Percentiles rank a stretch among this genome's conserved stretches.
These are phyloP conservation scores for Blastobasis adustella DNA, from an alignment of 2,888 invertebrate genomes.

Conservation along the genomic window DNA sequence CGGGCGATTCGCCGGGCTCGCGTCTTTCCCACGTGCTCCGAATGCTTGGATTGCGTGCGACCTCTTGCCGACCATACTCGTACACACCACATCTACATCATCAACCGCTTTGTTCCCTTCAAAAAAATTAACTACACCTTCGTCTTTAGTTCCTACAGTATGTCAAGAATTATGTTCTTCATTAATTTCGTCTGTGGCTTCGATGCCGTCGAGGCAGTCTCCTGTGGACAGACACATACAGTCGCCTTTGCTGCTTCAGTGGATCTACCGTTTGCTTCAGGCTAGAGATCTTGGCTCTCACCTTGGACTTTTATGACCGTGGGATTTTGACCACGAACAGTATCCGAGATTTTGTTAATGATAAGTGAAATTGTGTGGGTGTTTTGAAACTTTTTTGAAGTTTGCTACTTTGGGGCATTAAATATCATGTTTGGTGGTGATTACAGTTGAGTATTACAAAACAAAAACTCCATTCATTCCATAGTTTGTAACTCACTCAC, in stretches of 20 bases:
- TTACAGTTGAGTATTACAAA: too few relatives aligned
- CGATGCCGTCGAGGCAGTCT: conserved; percentile 23
- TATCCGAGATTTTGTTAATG: conserved; percentile 43
- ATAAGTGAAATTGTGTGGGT: conserved; percentile 35
- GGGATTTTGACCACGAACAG: conserved; percentile 46
- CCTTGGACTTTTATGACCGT: conserved; percentile 63
- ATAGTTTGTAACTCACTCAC: too few relatives aligned
- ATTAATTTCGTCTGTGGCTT: conserved; percentile 38
- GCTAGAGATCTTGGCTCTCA: conserved; percentile 58
- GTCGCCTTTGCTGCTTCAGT: conserved; percentile 61
- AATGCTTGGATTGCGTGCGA: conserved; percentile 72
- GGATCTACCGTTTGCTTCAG: conserved; percentile 70
- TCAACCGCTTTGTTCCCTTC: conserved; percentile 26
- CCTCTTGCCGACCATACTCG: conserved; percentile 48
- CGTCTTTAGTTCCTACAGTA: conserved; percentile 26
- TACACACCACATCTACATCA: conserved; percentile 40
- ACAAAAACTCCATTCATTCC: too few relatives aligned
- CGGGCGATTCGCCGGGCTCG: conserved; percentile 56
- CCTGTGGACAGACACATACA: conserved; percentile 37
- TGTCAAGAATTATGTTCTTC: conserved; percentile 15
- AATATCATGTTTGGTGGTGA: too few relatives aligned
- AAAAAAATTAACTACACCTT: conserved; percentile 14
- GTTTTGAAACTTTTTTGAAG: conserved; percentile 1
- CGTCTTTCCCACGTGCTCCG: conserved; percentile 69
- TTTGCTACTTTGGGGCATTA: not conserved